A percentile compares a stretch with the other conserved stretches of the same genome.
Conservation (phyloP, 2,797 vertebrate species). For the Sebastes nivosus region DNA sequence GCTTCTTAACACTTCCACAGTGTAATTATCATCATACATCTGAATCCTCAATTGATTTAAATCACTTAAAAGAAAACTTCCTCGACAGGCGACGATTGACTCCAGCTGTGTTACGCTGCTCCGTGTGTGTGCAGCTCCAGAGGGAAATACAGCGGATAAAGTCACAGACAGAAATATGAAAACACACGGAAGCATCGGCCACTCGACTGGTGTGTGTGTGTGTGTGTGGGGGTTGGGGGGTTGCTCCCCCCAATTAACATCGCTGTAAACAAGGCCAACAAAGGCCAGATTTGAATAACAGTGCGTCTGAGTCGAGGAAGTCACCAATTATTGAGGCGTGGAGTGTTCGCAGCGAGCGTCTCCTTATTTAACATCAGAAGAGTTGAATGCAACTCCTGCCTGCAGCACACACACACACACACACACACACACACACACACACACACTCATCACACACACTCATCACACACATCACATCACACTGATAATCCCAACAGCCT, state of each 20-base stretch:
- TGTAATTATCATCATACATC: slow-evolving; percentile 40
- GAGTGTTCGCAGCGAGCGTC: slow-evolving; percentile 33
- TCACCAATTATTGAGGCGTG: slow-evolving; percentile 71
- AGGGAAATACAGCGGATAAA: background rate
- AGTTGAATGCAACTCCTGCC: slow-evolving; percentile 60
- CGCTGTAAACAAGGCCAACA: slow-evolving; percentile 71
- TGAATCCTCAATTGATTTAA: slow-evolving; percentile 15
- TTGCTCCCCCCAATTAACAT: slow-evolving; percentile 61
- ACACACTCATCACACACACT: background rate
- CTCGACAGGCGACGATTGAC: background rate
- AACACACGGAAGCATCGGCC: background rate
- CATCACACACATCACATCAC: slow-evolving; percentile 23
- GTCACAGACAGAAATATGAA: background rate
- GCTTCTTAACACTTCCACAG: background rate
- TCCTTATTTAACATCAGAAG: slow-evolving; percentile 74
- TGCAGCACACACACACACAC: slow-evolving; percentile 31
- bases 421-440: background rate
- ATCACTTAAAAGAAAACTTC: slow-evolving; percentile 5
- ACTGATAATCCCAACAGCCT: slow-evolving; percentile 67
- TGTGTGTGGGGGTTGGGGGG: background rate
- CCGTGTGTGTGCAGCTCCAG: background rate
- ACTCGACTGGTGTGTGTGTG: background rate
- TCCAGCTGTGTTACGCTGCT: slow-evolving; percentile 4
- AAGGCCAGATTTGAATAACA: slow-evolving; percentile 70
- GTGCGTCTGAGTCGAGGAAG: slow-evolving; percentile 40